Evolutionary conservation across 2,113 vertebrate species (phyloP).

Genomic region (Cryptomyrus ogoouensis): DNA sequence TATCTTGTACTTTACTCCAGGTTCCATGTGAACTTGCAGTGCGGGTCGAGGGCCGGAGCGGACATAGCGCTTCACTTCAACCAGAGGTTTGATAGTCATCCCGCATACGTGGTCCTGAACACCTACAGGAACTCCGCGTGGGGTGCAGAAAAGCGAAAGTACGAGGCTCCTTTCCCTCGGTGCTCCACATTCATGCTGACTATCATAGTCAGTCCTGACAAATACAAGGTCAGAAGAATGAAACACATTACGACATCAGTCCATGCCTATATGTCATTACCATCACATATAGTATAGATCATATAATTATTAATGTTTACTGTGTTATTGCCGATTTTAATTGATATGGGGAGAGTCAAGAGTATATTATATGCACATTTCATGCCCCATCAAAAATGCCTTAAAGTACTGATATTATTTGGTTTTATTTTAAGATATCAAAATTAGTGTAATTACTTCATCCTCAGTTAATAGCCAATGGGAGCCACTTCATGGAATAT

Average conservation of each 20-base stretch:
- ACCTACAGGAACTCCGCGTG: constrained; percentile 49
- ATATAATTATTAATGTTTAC: neutral
- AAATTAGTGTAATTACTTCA: neutral
- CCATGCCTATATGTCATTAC: neutral
- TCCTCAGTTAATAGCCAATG: constrained; percentile 62
- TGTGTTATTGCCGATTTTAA: neutral
- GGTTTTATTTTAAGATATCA: neutral
- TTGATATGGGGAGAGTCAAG: too few species aligned
- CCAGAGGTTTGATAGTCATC: constrained; percentile 58
- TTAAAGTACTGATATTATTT: too few species aligned
- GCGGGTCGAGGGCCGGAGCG: constrained; percentile 35
- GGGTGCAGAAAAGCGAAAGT: constrained; percentile 65
- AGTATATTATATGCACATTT: too few species aligned
- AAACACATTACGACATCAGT: neutral
- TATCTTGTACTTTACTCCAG: constrained; percentile 36
- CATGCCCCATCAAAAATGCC: too few species aligned
- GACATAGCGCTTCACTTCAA: constrained; percentile 75
- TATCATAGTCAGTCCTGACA: constrained; percentile 49
- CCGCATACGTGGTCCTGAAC: constrained; percentile 64
- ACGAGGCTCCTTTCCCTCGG: constrained; percentile 43
- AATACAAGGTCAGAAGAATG: constrained; percentile 56
- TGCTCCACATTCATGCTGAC: constrained; percentile 59
- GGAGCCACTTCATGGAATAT: constrained; percentile 48
- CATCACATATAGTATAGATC: neutral
- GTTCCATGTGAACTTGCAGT: constrained; percentile 70